Conservation (phyloP, 1,140 invertebrate species). For the Polypedilum vanderplanki region DNA sequence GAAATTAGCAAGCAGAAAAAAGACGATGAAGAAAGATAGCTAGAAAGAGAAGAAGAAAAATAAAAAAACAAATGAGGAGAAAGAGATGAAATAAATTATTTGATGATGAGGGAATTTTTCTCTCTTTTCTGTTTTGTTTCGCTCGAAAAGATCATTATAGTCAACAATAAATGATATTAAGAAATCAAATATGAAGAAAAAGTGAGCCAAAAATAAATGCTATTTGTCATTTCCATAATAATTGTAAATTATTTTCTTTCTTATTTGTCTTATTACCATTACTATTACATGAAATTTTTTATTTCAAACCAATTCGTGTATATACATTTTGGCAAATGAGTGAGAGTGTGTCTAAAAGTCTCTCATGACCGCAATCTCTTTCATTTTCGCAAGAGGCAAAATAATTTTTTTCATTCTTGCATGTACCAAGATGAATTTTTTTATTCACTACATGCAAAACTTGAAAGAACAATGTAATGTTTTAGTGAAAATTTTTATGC, state of each 20-base stretch:
- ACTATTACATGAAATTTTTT: not conserved
- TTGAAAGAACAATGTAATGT: not conserved
- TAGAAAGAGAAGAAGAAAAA: too few species aligned
- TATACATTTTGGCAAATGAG: not conserved
- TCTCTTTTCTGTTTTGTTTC: too few species aligned
- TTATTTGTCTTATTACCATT: not conserved
- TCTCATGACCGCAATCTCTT: constrained; percentile 5
- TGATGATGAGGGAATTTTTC: too few species aligned
- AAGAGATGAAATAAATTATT: too few species aligned
- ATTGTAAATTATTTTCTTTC: not conserved
- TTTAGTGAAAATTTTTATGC: not conserved
- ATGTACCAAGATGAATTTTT: too few species aligned
- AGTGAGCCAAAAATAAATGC: not conserved
- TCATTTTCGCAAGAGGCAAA: not conserved
- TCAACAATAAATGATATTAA: not conserved
- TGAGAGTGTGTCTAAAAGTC: not conserved
- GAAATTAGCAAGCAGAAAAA: too few species aligned
- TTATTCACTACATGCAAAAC: too few species aligned
- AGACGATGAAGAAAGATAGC: too few species aligned
- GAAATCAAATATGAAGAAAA: not conserved
- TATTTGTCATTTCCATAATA: constrained; percentile 19
- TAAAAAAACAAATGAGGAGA: too few species aligned
- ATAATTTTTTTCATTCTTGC: not conserved
- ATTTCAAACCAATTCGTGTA: too few species aligned
- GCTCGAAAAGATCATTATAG: too few species aligned